Percentiles rank a stretch among this genome's conserved stretches.
These are phyloP conservation scores for Leptopilina drosophilae DNA, from an alignment of 2,888 invertebrate genomes.

Conservation along the genomic window DNA sequence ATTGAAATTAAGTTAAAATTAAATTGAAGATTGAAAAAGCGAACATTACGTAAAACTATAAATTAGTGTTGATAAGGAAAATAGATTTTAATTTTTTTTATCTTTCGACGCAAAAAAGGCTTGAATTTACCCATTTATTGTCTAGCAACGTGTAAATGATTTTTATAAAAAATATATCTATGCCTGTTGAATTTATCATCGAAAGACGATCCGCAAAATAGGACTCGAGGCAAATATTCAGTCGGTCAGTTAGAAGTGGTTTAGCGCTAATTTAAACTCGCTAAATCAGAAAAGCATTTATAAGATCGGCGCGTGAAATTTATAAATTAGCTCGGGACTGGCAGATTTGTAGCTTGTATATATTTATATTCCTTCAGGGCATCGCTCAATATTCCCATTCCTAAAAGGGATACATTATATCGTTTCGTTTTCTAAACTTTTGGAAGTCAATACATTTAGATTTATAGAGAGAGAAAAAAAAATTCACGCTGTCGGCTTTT, in stretches of 20 bases:
- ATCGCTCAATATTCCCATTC: constrained; percentile 7
- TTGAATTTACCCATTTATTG: too few relatives aligned
- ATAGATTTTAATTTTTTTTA: too few relatives aligned
- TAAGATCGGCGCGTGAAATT: constrained; percentile 72
- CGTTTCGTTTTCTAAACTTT: neutral
- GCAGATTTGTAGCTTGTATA: constrained; percentile 70
- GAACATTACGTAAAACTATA: too few relatives aligned
- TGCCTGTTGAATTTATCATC: neutral
- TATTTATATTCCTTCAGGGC: constrained; percentile 62
- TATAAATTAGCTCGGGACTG: constrained; percentile 70
- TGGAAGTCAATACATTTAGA: neutral
- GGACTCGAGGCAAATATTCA: constrained; percentile 15
- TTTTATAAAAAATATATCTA: constrained; percentile 2
- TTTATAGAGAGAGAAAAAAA: neutral
- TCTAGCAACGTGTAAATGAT: constrained; percentile 2
- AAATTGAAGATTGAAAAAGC: too few relatives aligned
- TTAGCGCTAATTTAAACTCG: constrained; percentile 73
- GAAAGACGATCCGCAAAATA: constrained; percentile 5
- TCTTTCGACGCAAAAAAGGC: too few relatives aligned
- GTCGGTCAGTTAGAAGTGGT: constrained; percentile 67
- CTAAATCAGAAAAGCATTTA: constrained; percentile 74
- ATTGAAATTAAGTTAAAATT: too few relatives aligned
- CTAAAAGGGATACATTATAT: neutral
- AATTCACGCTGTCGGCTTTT: too few relatives aligned
- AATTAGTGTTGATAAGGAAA: too few relatives aligned